Conservation (phyloP, 2,888 invertebrate species). For the Dysmachus trigonus region DNA sequence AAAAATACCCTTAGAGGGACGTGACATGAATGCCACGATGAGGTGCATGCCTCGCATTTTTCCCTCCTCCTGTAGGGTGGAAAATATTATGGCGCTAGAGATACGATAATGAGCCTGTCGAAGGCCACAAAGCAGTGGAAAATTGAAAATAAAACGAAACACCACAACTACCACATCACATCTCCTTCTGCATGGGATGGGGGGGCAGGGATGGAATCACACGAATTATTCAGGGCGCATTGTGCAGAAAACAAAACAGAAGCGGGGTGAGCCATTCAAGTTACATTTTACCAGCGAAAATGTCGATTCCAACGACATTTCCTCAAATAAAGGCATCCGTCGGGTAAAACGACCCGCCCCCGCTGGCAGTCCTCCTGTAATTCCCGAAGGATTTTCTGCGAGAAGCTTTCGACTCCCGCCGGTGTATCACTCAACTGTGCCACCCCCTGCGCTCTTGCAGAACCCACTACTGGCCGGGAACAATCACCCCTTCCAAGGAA, state of each 20-base stretch:
- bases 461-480: neutral
- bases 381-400: neutral
- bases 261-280: neutral
- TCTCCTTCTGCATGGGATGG: neutral
- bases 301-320: neutral
- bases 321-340: neutral
- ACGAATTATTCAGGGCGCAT: neutral
- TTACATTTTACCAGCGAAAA: neutral
- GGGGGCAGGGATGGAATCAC: neutral
- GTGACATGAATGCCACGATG: conserved; percentile 41
- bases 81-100: neutral
- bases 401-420: neutral
- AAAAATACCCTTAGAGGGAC: conserved; percentile 45
- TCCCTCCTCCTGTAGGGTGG: neutral
- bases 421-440: neutral
- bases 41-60: neutral
- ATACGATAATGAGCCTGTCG: neutral
- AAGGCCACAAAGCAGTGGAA: neutral
- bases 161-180: neutral
- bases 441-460: neutral
- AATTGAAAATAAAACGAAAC: neutral
- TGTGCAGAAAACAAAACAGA: neutral
- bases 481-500: neutral
- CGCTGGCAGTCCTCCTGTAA: neutral
- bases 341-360: neutral